Conservation (phyloP, 92 coral and sea anemone species). For the Actinernus sp. region DNA sequence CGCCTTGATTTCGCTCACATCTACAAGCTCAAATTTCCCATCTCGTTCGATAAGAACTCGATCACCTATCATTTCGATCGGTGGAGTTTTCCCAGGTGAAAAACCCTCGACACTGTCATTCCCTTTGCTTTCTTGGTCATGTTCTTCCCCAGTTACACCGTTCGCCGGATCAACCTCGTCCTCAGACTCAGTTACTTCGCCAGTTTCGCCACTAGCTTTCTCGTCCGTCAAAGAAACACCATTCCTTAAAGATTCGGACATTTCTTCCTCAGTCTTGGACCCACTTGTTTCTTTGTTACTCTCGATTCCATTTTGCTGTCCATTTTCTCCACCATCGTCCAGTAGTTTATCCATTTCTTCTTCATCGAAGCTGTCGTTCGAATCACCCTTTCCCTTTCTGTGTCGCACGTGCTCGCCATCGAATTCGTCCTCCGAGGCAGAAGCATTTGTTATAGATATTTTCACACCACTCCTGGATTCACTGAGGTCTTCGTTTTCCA, state of each 20-base stretch:
- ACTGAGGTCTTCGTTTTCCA: constrained; percentile 69
- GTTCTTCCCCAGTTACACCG: background rate
- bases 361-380: constrained; percentile 40
- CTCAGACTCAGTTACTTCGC: background rate
- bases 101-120: constrained; percentile 22
- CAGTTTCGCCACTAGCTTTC: constrained; percentile 2
- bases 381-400: constrained; percentile 17
- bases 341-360: constrained; percentile 37
- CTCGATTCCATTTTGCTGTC: constrained; percentile 39
- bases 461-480: constrained; percentile 62
- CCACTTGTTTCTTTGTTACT: constrained; percentile 13
- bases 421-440: constrained; percentile 70
- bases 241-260: constrained; percentile 52
- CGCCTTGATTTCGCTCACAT: constrained; percentile 95
- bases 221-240: constrained; percentile 23
- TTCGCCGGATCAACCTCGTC: background rate
- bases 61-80: constrained; percentile 87
- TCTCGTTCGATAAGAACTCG: constrained; percentile 95
- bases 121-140: constrained; percentile 6
- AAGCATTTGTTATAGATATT: constrained; percentile 77
- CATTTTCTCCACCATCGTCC: constrained; percentile 12
- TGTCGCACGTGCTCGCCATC: constrained; percentile 34
- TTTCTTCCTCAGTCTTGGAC: constrained; percentile 29
- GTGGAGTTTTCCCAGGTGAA: constrained; percentile 31
- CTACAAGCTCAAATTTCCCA: constrained; percentile 97